These are phyloP conservation scores for Phengaris arion DNA, from an alignment of 2,888 invertebrate genomes.

Conservation along the genomic window DNA sequence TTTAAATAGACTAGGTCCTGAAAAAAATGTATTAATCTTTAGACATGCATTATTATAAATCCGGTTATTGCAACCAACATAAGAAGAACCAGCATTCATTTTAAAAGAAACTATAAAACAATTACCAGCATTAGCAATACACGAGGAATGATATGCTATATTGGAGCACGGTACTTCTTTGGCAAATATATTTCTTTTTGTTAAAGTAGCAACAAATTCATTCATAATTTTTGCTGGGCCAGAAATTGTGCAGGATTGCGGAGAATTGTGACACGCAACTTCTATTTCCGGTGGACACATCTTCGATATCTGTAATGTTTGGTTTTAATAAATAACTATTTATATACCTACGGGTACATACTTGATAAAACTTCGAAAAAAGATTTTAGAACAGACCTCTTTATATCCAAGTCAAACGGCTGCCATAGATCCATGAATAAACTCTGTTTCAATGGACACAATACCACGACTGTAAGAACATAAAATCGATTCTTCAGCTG, in stretches of 20 bases:
- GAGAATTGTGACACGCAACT: background rate
- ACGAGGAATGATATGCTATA: slow-evolving; percentile 92
- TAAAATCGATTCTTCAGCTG: slow-evolving; percentile 90
- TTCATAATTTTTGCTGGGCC: slow-evolving; percentile 60
- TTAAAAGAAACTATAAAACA: background rate
- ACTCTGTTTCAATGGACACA: slow-evolving; percentile 83
- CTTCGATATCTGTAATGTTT: slow-evolving; percentile 48
- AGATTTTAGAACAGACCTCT: slow-evolving; percentile 52
- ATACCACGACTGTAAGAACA: slow-evolving; percentile 89
- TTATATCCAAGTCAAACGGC: slow-evolving; percentile 85
- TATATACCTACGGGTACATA: no score
- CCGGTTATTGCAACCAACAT: no score
- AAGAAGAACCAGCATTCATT: background rate
- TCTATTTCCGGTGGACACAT: slow-evolving; percentile 59
- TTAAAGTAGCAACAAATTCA: slow-evolving; percentile 75
- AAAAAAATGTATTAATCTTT: background rate
- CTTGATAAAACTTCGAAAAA: no score
- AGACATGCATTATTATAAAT: background rate
- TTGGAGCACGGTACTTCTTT: slow-evolving; percentile 83
- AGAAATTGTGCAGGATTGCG: slow-evolving; percentile 18
- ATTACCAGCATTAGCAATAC: slow-evolving; percentile 83
- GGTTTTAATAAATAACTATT: no score
- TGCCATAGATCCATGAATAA: slow-evolving; percentile 91
- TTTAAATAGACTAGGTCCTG: slow-evolving; percentile 74
- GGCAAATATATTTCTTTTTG: slow-evolving; percentile 58